A percentile compares a stretch with the other conserved stretches of the same genome.
phyloP scores from a whole-genome alignment of 2,888 invertebrate species.

The Chrysodeixis includens region DNA sequence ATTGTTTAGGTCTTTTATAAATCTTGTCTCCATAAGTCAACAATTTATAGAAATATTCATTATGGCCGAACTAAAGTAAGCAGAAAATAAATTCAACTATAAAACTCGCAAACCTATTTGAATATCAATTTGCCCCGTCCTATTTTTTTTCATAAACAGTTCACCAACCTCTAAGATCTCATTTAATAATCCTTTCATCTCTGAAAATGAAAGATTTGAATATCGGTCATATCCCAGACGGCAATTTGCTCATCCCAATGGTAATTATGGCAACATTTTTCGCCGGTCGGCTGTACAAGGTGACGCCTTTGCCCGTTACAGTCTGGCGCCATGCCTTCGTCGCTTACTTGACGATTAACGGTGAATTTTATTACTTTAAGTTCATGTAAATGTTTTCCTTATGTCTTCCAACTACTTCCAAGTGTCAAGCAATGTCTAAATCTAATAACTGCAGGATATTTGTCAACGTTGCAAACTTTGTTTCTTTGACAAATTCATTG shows the following conservation, averaged over 20 bases:
- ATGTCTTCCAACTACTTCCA: conserved; percentile 17
- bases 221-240: conserved; percentile 23
- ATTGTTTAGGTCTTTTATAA: too few relatives aligned
- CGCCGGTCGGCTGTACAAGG: conserved; percentile 58
- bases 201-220: conserved; percentile 17
- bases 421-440: conserved; percentile 14
- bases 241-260: conserved; percentile 37
- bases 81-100: conserved; percentile 7
- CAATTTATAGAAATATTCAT: too few relatives aligned
- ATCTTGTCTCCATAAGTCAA: too few relatives aligned
- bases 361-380: conserved; percentile 63
- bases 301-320: conserved; percentile 67
- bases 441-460: conserved; percentile 18
- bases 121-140: conserved; percentile 10
- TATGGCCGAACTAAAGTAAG: too few relatives aligned
- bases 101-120: conserved; percentile 11
- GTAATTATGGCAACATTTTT: conserved; percentile 58
- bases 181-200: conserved; percentile 15
- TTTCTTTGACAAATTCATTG: conserved; percentile 22
- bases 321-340: conserved; percentile 65
- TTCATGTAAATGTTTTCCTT: conserved; percentile 33
- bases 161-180: conserved; percentile 16
- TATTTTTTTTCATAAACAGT: conserved; percentile 17
- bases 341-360: conserved; percentile 63
- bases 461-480: conserved; percentile 21